phyloP scores from a whole-genome alignment of 2,797 vertebrate species.

The Psittacula derbiana region DNA sequence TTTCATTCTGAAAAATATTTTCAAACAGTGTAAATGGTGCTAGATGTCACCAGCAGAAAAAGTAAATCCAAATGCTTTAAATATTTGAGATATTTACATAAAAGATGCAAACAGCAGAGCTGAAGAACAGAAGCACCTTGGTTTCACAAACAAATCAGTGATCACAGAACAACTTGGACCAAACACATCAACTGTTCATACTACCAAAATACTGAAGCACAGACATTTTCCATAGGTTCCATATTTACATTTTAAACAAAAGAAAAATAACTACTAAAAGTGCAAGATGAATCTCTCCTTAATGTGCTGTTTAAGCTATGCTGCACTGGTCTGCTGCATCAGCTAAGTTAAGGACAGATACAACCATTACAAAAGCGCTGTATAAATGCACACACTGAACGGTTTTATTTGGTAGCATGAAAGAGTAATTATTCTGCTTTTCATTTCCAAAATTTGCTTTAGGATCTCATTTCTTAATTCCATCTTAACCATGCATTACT shows the following conservation, averaged over 20 bases:
- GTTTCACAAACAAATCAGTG: not conserved
- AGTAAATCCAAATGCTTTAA: not conserved
- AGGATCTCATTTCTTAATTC: not conserved
- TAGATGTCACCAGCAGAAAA: not conserved
- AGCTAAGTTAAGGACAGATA: not conserved
- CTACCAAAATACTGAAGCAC: not conserved
- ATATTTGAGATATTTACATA: not conserved
- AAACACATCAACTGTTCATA: not conserved
- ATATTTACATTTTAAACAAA: not conserved
- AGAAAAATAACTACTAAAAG: not conserved
- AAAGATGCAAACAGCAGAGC: not conserved
- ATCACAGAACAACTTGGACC: not conserved
- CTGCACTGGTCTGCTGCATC: not conserved
- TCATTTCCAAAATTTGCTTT: not conserved
- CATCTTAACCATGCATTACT: accelerated
- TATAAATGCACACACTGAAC: accelerated
- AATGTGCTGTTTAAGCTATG: not conserved
- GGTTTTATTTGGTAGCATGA: not conserved
- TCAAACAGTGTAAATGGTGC: not conserved
- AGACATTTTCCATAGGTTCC: not conserved
- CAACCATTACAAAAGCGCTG: not conserved
- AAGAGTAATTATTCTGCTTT: not conserved
- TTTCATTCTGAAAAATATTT: not conserved
- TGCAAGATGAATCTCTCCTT: not conserved
- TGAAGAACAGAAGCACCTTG: not conserved